Conservation (phyloP, 2,888 invertebrate genomes). For the Bhutanitis thaidina region DNA sequence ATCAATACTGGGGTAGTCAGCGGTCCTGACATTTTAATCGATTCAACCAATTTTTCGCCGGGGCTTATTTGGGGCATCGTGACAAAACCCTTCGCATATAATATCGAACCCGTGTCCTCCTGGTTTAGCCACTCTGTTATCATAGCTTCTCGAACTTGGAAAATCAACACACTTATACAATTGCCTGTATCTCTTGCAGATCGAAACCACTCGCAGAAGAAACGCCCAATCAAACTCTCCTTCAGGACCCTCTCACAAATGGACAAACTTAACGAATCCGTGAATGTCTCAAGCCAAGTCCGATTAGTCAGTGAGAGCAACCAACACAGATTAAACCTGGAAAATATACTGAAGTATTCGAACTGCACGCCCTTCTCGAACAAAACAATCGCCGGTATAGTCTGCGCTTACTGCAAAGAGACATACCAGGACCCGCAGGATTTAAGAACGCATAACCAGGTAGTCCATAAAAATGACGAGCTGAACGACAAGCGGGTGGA, state of each 20-base stretch:
- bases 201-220: slow-evolving; percentile 29
- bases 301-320: slow-evolving; percentile 42
- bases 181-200: slow-evolving; percentile 32
- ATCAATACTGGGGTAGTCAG: no score
- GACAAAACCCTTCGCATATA: no score
- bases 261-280: slow-evolving; percentile 35
- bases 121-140: no score
- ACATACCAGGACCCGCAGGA: slow-evolving; percentile 37
- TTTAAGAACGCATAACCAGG: slow-evolving; percentile 41
- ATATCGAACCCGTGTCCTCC: no score
- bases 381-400: slow-evolving; percentile 54
- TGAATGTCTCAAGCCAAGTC: slow-evolving; percentile 21
- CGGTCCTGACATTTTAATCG: no score
- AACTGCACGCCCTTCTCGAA: slow-evolving; percentile 65
- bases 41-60: no score
- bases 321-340: slow-evolving; percentile 54
- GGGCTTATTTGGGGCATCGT: no score
- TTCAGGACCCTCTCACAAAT: slow-evolving; percentile 39
- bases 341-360: slow-evolving; percentile 56
- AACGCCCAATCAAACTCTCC: slow-evolving; percentile 33
- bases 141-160: no score
- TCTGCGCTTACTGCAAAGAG: slow-evolving; percentile 60
- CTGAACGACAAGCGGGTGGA: slow-evolving; percentile 48
- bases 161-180: no score
- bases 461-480: slow-evolving; percentile 38